Evolutionary conservation across 2,797 vertebrate species (phyloP).

Genomic region (Labroides dimidiatus): DNA sequence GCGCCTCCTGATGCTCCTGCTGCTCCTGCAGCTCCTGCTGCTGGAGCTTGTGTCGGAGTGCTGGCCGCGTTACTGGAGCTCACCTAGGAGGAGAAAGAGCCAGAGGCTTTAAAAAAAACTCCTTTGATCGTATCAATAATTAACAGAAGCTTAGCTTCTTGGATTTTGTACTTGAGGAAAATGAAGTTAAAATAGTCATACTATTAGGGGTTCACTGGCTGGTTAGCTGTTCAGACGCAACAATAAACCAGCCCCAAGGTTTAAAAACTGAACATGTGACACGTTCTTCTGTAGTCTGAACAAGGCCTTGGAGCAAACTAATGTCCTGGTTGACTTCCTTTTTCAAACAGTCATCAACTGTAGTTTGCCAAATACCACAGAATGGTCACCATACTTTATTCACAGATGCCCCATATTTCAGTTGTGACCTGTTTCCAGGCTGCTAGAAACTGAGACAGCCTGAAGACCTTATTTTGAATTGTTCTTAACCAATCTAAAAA

Average conservation of each 20-base stretch:
- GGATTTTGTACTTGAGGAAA: not conserved
- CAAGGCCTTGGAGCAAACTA: not conserved
- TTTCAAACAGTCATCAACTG: not conserved
- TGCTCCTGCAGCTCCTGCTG: slow-evolving; percentile 61
- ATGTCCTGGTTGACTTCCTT: not conserved
- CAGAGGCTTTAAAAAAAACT: not conserved
- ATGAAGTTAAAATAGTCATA: not conserved
- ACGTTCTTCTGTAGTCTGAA: not conserved
- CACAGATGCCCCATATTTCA: not conserved
- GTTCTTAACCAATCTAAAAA: not conserved
- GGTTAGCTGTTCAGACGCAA: not conserved
- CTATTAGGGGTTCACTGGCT: not conserved
- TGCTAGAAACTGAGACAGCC: not conserved
- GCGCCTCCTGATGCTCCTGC: slow-evolving; percentile 63
- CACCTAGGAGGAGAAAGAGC: slow-evolving; percentile 75
- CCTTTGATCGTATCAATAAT: not conserved
- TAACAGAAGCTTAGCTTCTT: not conserved
- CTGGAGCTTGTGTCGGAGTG: slow-evolving; percentile 77
- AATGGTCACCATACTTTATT: slow-evolving; percentile 1
- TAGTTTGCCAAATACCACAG: slow-evolving; percentile 7
- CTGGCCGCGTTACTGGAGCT: slow-evolving; percentile 82
- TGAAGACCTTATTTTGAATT: not conserved
- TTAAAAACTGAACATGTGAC: not conserved
- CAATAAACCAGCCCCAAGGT: not conserved
- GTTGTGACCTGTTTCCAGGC: not conserved